phyloP scores from a whole-genome alignment of 2,888 invertebrate genomes.

The Acanthacorydalis orientalis region DNA sequence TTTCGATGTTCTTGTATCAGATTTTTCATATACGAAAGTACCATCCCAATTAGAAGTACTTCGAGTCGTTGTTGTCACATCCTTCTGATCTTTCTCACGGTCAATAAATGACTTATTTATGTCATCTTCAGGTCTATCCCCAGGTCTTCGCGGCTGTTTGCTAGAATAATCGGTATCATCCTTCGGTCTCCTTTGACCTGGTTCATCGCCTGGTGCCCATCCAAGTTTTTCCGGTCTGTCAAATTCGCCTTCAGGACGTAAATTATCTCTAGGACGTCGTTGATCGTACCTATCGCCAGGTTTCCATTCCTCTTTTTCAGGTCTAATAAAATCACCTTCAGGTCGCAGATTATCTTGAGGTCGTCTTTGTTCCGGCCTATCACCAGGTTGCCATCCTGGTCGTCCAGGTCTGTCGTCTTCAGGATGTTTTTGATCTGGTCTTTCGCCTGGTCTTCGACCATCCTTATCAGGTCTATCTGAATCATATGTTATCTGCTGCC shows the following conservation, averaged over 20 bases:
- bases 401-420: slow-evolving; percentile 24
- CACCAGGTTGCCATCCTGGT: slow-evolving; percentile 29
- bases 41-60: slow-evolving; percentile 9
- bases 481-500: not conserved
- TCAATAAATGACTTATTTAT: slow-evolving; percentile 29
- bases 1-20: slow-evolving; percentile 12
- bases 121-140: slow-evolving; percentile 24
- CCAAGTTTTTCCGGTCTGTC: slow-evolving; percentile 20
- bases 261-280: slow-evolving; percentile 26
- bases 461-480: not conserved
- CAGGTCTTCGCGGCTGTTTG: slow-evolving; percentile 21
- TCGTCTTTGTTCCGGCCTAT: slow-evolving; percentile 22
- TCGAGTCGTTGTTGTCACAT: not conserved
- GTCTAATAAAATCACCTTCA: slow-evolving; percentile 32
- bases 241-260: slow-evolving; percentile 30
- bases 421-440: not conserved
- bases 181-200: slow-evolving; percentile 17
- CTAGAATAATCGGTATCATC: slow-evolving; percentile 24
- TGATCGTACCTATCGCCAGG: slow-evolving; percentile 23
- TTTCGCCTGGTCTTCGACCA: not conserved
- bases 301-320: slow-evolving; percentile 26
- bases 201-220: slow-evolving; percentile 20
- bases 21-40: slow-evolving; percentile 11
- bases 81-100: slow-evolving; percentile 20
- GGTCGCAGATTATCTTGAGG: slow-evolving; percentile 31